Evolutionary conservation across 2,888 invertebrate species (phyloP).

Genomic region (Coremacera marginata): DNA sequence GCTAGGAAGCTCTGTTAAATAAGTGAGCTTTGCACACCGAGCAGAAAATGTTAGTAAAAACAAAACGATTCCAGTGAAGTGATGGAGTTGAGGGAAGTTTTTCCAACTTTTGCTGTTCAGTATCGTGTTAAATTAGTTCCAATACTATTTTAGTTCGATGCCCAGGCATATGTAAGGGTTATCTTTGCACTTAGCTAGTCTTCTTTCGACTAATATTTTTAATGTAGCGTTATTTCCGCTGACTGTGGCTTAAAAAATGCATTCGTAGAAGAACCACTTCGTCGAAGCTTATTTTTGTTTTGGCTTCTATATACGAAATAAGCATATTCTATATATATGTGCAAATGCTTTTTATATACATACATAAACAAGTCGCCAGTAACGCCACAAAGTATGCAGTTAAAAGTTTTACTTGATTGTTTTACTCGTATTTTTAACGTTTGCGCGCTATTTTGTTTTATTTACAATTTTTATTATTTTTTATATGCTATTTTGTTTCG

Average conservation of each 20-base stretch:
- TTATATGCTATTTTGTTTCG: neutral
- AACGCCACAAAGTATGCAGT: conserved; percentile 17
- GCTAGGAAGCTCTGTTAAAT: neutral
- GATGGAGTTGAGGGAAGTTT: too few species aligned
- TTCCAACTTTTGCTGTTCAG: too few species aligned
- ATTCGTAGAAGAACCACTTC: neutral
- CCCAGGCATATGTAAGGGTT: too few species aligned
- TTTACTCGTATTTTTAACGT: neutral
- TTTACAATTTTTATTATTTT: conserved; percentile 1
- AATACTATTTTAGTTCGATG: too few species aligned
- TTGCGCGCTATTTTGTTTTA: conserved; percentile 11
- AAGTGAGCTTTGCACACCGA: neutral
- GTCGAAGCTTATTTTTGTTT: conserved; percentile 8
- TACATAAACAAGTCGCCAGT: neutral
- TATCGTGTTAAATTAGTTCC: too few species aligned
- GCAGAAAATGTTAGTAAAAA: neutral
- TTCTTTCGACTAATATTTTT: too few species aligned
- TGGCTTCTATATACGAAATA: neutral
- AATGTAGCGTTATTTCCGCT: too few species aligned
- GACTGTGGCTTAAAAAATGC: neutral
- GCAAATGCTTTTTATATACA: neutral
- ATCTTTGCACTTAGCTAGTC: too few species aligned
- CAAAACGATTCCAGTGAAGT: too few species aligned
- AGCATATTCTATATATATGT: neutral
- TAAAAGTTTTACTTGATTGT: conserved; percentile 26